A percentile compares a stretch with the other conserved stretches of the same genome.
These are phyloP conservation scores for Stramonita haemastoma DNA, from an alignment of 2,888 invertebrate species.

Conservation along the genomic window DNA sequence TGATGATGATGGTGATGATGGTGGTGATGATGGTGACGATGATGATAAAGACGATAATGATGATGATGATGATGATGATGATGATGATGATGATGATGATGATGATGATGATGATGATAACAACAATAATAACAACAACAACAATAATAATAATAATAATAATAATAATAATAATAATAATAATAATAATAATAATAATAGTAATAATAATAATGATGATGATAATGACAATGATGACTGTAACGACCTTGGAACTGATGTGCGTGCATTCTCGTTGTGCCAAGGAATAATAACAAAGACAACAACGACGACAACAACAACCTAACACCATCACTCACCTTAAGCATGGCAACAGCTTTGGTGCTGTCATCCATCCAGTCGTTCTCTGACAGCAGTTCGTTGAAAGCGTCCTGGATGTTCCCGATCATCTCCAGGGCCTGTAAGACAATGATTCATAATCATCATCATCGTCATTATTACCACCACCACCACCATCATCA, in stretches of 20 bases:
- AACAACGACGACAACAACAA: background rate
- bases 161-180: too few species aligned
- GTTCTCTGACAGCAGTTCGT: constrained; percentile 86
- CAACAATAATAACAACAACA: too few species aligned
- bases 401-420: constrained; percentile 89
- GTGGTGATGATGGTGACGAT: constrained; percentile 14
- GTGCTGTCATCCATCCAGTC: constrained; percentile 92
- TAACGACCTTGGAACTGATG: too few species aligned
- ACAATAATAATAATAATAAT: too few species aligned
- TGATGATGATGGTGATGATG: background rate
- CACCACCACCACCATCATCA: background rate
- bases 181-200: too few species aligned
- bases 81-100: constrained; percentile 31
- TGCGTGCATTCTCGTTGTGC: too few species aligned
- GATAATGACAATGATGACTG: too few species aligned
- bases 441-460: background rate
- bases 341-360: constrained; percentile 87
- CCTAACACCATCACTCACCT: constrained; percentile 79
- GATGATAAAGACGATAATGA: constrained; percentile 31
- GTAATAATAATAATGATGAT: too few species aligned
- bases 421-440: constrained; percentile 91
- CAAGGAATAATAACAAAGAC: too few species aligned
- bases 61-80: constrained; percentile 32
- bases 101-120: background rate
- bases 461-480: background rate